A percentile compares a stretch with the other conserved stretches of the same genome.
These are phyloP conservation scores for Drosophila imparisetae DNA, from an alignment of 2,888 invertebrate genomes.

Conservation along the genomic window DNA sequence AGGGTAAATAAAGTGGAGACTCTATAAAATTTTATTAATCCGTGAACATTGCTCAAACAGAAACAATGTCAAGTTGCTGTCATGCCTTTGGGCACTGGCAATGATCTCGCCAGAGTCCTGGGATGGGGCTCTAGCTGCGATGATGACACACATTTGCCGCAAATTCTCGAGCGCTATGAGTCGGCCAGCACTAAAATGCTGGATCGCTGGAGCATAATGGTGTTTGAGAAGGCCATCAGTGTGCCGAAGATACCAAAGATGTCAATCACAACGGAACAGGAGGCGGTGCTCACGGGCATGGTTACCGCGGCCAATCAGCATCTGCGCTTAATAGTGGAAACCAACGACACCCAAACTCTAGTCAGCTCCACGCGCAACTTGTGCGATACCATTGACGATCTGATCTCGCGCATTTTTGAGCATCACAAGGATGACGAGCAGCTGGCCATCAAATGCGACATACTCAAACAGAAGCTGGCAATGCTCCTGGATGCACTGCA, in stretches of 20 bases:
- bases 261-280: conserved; percentile 86
- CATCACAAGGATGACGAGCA: conserved; percentile 87
- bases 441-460: conserved; percentile 89
- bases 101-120: conserved; percentile 96
- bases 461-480: conserved; percentile 90
- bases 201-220: conserved; percentile 98
- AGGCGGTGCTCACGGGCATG: conserved; percentile 87
- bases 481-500: conserved; percentile 90
- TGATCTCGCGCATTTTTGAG: conserved; percentile 88
- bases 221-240: conserved; percentile 91
- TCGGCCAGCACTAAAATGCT: conserved; percentile 99
- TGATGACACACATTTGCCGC: conserved; percentile 96
- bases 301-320: conserved; percentile 92
- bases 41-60: conserved; percentile 83
- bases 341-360: conserved; percentile 90
- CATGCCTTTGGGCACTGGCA: conserved; percentile 97
- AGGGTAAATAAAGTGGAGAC: not conserved
- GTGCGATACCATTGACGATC: conserved; percentile 92
- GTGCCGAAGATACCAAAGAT: conserved; percentile 86
- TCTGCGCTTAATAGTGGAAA: conserved; percentile 93
- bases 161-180: conserved; percentile 96
- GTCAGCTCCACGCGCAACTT: conserved; percentile 90
- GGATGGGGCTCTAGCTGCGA: conserved; percentile 99
- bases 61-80: conserved; percentile 97
- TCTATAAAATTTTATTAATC: not conserved